A percentile compares a stretch with the other conserved stretches of the same genome.
Evolutionary conservation across 2,888 invertebrate species (phyloP).

Genomic region (Choreutis nemorana): DNA sequence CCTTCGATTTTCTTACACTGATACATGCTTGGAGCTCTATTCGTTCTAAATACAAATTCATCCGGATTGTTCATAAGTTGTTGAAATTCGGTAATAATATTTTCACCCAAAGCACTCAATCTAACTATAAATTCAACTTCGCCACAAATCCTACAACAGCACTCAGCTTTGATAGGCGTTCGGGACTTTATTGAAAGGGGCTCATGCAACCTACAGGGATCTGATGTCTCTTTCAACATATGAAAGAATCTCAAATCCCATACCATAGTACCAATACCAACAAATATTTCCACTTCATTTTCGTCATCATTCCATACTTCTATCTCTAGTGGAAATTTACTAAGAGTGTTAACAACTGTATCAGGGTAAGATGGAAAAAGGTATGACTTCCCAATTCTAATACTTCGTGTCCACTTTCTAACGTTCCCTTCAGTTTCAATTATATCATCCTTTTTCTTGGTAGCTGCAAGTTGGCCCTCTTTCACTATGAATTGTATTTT

Average conservation of each 20-base stretch:
- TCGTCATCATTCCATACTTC: slow-evolving; percentile 54
- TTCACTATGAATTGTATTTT: slow-evolving; percentile 55
- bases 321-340: slow-evolving; percentile 55
- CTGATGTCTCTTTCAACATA: slow-evolving; percentile 47
- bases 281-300: slow-evolving; percentile 37
- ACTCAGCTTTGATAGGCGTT: slow-evolving; percentile 29
- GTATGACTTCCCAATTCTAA: slow-evolving; percentile 62
- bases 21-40: slow-evolving; percentile 53
- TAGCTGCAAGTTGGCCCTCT: slow-evolving; percentile 43
- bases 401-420: slow-evolving; percentile 37
- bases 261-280: slow-evolving; percentile 44
- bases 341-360: slow-evolving; percentile 44
- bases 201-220: slow-evolving; percentile 32
- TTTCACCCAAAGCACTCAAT: slow-evolving; percentile 55
- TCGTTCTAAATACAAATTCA: slow-evolving; percentile 50
- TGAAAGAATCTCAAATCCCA: slow-evolving; percentile 58
- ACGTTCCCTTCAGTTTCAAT: slow-evolving; percentile 32
- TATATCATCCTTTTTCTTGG: slow-evolving; percentile 27
- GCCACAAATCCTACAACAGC: slow-evolving; percentile 43
- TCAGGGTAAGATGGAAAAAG: slow-evolving; percentile 58
- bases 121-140: slow-evolving; percentile 51
- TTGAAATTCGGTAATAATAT: slow-evolving; percentile 52
- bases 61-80: slow-evolving; percentile 45
- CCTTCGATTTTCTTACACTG: slow-evolving; percentile 44
- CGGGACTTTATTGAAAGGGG: slow-evolving; percentile 38